Conservation (phyloP, 2,113 vertebrate genomes). For the Muntiacus muntjak region DNA sequence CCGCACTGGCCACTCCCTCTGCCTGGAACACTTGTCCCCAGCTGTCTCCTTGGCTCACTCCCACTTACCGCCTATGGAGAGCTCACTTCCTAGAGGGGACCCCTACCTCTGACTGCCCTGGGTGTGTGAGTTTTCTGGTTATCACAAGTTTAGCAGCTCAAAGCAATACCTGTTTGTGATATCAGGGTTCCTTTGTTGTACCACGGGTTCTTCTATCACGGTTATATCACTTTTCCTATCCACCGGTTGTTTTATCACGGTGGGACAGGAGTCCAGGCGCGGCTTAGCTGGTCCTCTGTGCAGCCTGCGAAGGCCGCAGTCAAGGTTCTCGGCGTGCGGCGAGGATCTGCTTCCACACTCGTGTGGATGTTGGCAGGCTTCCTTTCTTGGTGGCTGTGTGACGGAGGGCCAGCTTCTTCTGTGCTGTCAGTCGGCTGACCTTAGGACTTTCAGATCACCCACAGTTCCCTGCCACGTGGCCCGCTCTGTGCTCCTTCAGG, state of each 20-base stretch:
- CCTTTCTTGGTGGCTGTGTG: neutral
- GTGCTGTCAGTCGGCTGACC: neutral
- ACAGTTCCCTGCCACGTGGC: no score
- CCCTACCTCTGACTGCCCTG: neutral
- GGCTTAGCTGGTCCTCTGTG: neutral
- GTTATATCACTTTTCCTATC: neutral
- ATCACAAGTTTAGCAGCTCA: neutral
- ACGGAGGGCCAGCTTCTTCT: neutral
- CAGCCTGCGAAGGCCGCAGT: neutral
- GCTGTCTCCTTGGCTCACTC: neutral
- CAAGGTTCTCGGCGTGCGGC: neutral
- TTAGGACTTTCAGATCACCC: neutral
- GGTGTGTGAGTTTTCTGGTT: neutral
- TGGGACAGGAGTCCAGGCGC: neutral
- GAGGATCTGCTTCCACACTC: neutral
- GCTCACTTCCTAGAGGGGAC: neutral
- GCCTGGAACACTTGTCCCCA: neutral
- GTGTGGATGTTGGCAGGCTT: neutral
- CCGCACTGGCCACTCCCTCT: neutral
- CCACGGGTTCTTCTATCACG: neutral
- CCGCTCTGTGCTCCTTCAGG: neutral
- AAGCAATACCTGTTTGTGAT: neutral
- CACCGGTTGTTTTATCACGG: neutral
- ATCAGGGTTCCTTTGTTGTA: neutral
- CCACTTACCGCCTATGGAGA: neutral